Conservation (phyloP, 2,888 invertebrate species). For the Machimus atricapillus region DNA sequence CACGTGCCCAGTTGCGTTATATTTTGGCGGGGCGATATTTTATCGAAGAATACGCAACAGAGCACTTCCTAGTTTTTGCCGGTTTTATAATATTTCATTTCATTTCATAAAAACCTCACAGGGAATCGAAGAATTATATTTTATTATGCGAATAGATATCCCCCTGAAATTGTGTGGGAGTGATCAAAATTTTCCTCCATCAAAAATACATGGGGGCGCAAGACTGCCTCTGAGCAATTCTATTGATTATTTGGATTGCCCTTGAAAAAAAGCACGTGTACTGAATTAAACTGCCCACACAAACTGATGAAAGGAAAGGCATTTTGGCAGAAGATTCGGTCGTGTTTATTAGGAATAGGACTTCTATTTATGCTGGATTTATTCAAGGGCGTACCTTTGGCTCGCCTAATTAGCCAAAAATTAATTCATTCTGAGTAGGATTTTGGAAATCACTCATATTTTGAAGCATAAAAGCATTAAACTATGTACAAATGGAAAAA, state of each 20-base stretch:
- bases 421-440: background rate
- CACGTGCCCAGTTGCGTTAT: background rate
- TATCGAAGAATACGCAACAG: background rate
- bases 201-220: background rate
- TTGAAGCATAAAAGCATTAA: too few species aligned
- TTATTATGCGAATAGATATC: background rate
- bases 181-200: background rate
- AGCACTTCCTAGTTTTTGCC: background rate
- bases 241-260: background rate
- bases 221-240: background rate
- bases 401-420: background rate
- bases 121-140: background rate
- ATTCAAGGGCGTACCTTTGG: background rate
- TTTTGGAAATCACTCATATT: background rate
- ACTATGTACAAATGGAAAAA: too few species aligned
- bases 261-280: background rate
- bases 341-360: background rate
- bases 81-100: too few species aligned
- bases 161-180: background rate
- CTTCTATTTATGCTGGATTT: background rate
- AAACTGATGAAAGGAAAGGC: background rate
- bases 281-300: background rate
- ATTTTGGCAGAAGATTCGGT: background rate
- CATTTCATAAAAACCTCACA: background rate
- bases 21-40: background rate